Percentiles rank a stretch among this genome's conserved stretches.
Evolutionary conservation across 2,797 vertebrate genomes (phyloP).

Genomic region (Prunella strophiata): DNA sequence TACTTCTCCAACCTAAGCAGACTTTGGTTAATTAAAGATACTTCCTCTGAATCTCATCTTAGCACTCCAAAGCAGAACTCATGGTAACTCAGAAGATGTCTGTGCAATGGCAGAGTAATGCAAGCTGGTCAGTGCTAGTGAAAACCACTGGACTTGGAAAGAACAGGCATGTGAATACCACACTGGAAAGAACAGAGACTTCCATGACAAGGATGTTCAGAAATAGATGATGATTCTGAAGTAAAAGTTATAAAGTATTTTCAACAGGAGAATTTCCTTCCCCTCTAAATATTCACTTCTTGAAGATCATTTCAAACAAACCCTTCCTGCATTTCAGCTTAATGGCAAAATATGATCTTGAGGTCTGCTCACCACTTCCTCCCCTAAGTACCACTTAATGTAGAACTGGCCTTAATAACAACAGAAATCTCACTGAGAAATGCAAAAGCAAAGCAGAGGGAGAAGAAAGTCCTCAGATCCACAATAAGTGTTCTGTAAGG

Average conservation of each 20-base stretch:
- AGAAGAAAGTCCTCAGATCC: background rate
- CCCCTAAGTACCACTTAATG: background rate
- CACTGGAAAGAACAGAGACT: background rate
- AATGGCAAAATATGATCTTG: background rate
- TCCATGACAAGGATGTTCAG: background rate
- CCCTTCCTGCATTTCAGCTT: background rate
- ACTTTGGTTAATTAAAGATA: background rate
- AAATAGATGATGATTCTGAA: background rate
- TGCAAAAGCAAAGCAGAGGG: background rate
- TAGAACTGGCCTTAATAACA: background rate
- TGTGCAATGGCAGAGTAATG: background rate
- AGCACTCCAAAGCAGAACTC: background rate
- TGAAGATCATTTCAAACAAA: background rate
- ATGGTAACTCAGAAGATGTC: background rate
- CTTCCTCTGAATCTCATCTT: background rate
- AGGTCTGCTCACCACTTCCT: background rate
- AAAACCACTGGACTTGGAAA: background rate
- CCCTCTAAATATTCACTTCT: background rate
- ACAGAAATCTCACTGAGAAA: background rate
- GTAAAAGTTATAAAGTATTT: background rate
- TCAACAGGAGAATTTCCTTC: background rate
- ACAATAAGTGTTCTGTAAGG: background rate
- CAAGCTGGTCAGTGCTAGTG: background rate
- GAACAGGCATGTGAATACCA: background rate
- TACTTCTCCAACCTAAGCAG: background rate